Evolutionary conservation across 1,140 invertebrate genomes (phyloP), one percentile per base, ranked within the genome.

Genomic region (Hirudo medicinalis): DNA sequence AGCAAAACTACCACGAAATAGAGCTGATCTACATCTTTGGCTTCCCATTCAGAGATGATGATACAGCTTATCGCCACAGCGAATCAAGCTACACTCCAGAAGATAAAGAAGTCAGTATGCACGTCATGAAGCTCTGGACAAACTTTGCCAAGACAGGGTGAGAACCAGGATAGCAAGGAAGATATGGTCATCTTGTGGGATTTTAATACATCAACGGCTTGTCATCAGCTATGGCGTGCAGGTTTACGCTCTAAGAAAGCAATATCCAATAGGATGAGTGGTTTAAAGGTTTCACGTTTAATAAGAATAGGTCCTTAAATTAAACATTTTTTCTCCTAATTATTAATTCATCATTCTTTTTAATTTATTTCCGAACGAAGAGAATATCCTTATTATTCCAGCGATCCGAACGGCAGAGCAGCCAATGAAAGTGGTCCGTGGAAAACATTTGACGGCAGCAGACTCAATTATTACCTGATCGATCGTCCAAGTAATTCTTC

Each of bases 101-200:
- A 66, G 83, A 84, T 72, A 79, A 77, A 73, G 74, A 78, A 55
- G 80, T 84, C 27, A 82, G 82, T 71, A 74, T 78, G 32, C 74
- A 78, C 15, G 75, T 83, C 72, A 84, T 84, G 76, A 78, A 76
- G 15, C 68, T 84, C 9, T 83, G 82, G 79, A 76, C 76, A 5
- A 80, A 82, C 73, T 84, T 84, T 73, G 80, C 80, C 9, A 78
- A 79, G 75, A 72, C 76, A 36, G 82, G 83, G 83, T 84, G 76
- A 75, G 77, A 17, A 17, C 15, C 11, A 49, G 15, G 43, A 49
- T 49, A 17, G 9, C 43, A 49, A 49, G 0, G 5, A 49, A 49
- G 9, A 17, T 49, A 49, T 49, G 43, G 43, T 11, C 43, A 15
- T 49, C 43, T 49, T 49, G 4, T 49, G 43, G 9, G 9, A 49